Evolutionary conservation across 2,888 invertebrate species (phyloP).

Genomic region (Trissoscelio sp.): DNA sequence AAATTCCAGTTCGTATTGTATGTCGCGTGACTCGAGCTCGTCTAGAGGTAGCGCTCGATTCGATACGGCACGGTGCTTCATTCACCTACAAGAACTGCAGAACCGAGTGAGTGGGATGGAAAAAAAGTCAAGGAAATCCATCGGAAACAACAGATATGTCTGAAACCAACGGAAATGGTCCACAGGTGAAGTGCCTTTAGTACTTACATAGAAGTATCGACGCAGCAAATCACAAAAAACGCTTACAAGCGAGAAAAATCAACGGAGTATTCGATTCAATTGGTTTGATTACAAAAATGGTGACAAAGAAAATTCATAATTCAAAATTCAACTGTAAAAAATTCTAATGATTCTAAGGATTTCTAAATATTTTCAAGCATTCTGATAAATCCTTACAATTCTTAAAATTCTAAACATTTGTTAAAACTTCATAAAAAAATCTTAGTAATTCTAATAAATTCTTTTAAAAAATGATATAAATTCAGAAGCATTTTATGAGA

Average conservation of each 20-base stretch:
- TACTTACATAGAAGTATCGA: constrained; percentile 58
- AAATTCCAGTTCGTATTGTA: constrained; percentile 57
- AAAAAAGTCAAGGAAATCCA: constrained; percentile 48
- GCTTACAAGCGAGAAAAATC: constrained; percentile 63
- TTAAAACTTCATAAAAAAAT: no score
- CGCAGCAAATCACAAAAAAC: constrained; percentile 63
- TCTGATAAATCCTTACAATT: no score
- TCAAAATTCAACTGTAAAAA: no score
- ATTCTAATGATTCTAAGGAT: no score
- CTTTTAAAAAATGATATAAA: no score
- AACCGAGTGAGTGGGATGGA: constrained; percentile 20
- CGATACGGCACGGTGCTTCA: constrained; percentile 53
- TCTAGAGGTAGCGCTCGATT: constrained; percentile 24
- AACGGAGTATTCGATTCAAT: constrained; percentile 50
- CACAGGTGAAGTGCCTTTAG: constrained; percentile 55
- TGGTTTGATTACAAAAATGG: constrained; percentile 56
- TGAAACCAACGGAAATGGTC: constrained; percentile 60
- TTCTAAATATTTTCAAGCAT: no score
- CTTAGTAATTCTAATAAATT: no score
- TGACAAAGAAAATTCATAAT: constrained; percentile 37
- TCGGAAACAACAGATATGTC: constrained; percentile 61
- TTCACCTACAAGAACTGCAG: constrained; percentile 18
- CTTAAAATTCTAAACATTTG: no score
- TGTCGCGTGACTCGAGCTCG: constrained; percentile 57
- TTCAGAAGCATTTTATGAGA: no score